Evolutionary conservation across 2,888 invertebrate genomes (phyloP).

Genomic region (Apodemia zela): DNA sequence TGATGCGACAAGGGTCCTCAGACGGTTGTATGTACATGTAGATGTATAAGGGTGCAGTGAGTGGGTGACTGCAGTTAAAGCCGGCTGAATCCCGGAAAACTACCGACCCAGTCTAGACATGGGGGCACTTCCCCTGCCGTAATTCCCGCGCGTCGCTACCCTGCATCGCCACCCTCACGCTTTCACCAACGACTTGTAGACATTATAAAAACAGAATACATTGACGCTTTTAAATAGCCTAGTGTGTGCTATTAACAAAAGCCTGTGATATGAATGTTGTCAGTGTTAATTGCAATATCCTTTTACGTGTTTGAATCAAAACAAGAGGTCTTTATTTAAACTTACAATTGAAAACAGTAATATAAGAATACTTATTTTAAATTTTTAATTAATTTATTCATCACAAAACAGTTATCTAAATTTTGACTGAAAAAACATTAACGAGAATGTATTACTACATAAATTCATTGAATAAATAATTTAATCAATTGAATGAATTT

Average conservation of each 20-base stretch:
- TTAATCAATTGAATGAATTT: too few species aligned
- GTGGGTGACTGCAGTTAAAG: slow-evolving; percentile 78
- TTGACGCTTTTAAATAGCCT: slow-evolving; percentile 63
- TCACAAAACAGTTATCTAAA: too few species aligned
- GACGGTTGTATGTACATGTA: slow-evolving; percentile 48
- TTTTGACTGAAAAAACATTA: too few species aligned
- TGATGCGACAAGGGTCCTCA: slow-evolving; percentile 70
- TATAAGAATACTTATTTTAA: too few species aligned
- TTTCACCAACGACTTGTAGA: slow-evolving; percentile 68
- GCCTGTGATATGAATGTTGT: slow-evolving; percentile 34
- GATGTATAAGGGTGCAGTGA: slow-evolving; percentile 64
- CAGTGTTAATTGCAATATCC: slow-evolving; percentile 27
- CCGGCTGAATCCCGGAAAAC: slow-evolving; percentile 79
- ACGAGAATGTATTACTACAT: too few species aligned
- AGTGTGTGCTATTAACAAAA: slow-evolving; percentile 59
- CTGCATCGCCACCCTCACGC: slow-evolving; percentile 50
- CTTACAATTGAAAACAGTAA: background rate
- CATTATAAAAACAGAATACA: slow-evolving; percentile 68
- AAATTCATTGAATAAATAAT: too few species aligned
- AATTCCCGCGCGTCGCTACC: slow-evolving; percentile 39
- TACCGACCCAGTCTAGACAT: slow-evolving; percentile 82
- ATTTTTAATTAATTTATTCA: too few species aligned
- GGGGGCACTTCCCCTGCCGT: slow-evolving; percentile 71
- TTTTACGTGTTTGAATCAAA: slow-evolving; percentile 20
- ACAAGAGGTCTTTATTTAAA: slow-evolving; percentile 11